phyloP scores from a whole-genome alignment of 2,113 vertebrate species.

The Lophochroa leadbeateri region DNA sequence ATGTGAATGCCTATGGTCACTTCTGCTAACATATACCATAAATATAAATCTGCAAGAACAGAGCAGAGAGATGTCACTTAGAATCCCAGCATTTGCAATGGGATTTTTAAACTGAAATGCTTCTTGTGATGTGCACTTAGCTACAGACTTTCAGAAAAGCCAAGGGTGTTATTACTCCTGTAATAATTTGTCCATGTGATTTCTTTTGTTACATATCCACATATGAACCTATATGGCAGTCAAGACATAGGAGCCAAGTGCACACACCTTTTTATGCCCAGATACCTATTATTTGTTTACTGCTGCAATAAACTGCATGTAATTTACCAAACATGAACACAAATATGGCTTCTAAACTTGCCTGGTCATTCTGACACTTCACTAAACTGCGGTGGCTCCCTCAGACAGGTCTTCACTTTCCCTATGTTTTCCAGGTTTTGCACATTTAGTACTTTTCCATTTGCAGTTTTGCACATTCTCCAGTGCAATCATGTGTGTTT shows the following conservation, averaged over 20 bases:
- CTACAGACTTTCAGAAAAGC: not conserved
- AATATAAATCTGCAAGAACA: not conserved
- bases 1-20: accelerated
- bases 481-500: not conserved
- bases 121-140: not conserved
- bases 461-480: not conserved
- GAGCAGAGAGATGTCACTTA: not conserved
- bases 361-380: not conserved
- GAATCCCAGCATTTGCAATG: not conserved
- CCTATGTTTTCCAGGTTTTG: not conserved
- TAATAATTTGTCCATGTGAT: not conserved
- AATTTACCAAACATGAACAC: not conserved
- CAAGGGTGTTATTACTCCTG: not conserved
- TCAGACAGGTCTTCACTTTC: not conserved
- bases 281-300: not conserved
- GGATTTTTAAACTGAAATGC: not conserved
- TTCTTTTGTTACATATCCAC: not conserved
- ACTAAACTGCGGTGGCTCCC: not conserved
- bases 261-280: not conserved
- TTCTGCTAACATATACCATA: not conserved
- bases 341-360: not conserved
- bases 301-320: not conserved
- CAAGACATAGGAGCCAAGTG: not conserved
- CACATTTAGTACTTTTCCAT: not conserved
- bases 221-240: not conserved